These are phyloP conservation scores for Creontiades dilutus DNA, from an alignment of 2,888 invertebrate genomes.

Conservation along the genomic window DNA sequence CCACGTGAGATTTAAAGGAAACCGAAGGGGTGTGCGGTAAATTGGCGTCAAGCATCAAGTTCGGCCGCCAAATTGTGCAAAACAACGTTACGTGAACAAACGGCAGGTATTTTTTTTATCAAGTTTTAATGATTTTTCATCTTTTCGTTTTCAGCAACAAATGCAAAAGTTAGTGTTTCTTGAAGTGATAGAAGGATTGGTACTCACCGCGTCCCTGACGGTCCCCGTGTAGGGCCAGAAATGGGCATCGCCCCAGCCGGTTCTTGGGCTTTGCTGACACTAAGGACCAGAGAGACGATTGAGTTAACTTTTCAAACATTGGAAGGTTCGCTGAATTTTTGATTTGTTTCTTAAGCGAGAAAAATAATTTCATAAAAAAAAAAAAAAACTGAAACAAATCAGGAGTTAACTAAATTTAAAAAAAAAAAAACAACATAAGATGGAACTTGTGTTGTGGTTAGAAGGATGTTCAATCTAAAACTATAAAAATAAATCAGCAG, in stretches of 20 bases:
- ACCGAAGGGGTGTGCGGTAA: not conserved
- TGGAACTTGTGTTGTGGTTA: not conserved
- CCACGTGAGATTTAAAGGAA: not conserved
- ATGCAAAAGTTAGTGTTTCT: constrained; percentile 66
- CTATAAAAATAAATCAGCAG: not conserved
- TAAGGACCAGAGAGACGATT: constrained; percentile 72
- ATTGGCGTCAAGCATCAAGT: constrained; percentile 27
- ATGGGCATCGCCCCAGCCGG: constrained; percentile 72
- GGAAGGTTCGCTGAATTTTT: constrained; percentile 15
- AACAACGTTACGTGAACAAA: not conserved
- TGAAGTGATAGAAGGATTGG: constrained; percentile 66
- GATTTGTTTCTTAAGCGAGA: constrained; percentile 1
- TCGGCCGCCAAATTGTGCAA: not conserved
- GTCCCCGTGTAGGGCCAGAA: constrained; percentile 71
- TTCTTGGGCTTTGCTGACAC: constrained; percentile 72
- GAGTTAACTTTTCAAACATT: constrained; percentile 53
- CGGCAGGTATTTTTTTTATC: constrained; percentile 44
- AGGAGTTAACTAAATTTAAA: not conserved
- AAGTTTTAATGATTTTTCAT: constrained; percentile 14
- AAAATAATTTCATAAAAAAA: not conserved
- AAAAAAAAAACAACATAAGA: not conserved
- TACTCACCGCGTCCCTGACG: constrained; percentile 72
- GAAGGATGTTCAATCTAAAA: not conserved
- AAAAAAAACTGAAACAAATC: constrained; percentile 21
- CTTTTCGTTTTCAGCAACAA: constrained; percentile 7